A percentile compares a stretch with the other conserved stretches of the same genome.
Conservation (phyloP, 2,797 vertebrate genomes). For the Mallotus villosus region DNA sequence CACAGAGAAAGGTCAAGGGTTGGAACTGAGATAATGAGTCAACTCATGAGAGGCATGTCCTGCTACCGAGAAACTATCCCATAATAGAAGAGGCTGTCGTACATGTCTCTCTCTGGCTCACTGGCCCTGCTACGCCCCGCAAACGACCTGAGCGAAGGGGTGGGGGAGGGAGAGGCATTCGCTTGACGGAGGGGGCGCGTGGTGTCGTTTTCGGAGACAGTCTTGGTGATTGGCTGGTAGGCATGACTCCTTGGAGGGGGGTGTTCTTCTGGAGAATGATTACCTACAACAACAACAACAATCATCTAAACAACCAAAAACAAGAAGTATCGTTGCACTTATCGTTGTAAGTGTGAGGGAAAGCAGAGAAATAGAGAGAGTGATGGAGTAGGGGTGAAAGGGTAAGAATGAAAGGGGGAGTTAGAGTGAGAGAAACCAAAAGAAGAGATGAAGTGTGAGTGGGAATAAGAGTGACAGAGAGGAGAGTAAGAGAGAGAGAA, state of each 20-base stretch:
- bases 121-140: conserved; percentile 60
- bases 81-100: background rate
- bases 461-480: background rate
- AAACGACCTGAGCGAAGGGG: conserved; percentile 57
- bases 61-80: background rate
- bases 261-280: conserved; percentile 76
- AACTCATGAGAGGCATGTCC: background rate
- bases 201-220: conserved; percentile 77
- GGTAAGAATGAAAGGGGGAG: background rate
- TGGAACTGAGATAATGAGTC: background rate
- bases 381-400: background rate
- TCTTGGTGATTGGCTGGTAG: conserved; percentile 82
- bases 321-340: background rate
- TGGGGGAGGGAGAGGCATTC: conserved; percentile 56
- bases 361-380: background rate
- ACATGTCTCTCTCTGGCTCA: background rate
- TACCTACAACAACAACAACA: conserved; percentile 57
- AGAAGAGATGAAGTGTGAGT: background rate
- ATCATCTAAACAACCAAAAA: background rate
- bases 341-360: background rate
- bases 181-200: conserved; percentile 69
- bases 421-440: background rate
- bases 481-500: background rate
- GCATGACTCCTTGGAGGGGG: conserved; percentile 83
- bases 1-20: background rate